A percentile compares a stretch with the other conserved stretches of the same genome.
phyloP scores from a whole-genome alignment of 2,797 vertebrate species.

The Sebastes wilsoni region DNA sequence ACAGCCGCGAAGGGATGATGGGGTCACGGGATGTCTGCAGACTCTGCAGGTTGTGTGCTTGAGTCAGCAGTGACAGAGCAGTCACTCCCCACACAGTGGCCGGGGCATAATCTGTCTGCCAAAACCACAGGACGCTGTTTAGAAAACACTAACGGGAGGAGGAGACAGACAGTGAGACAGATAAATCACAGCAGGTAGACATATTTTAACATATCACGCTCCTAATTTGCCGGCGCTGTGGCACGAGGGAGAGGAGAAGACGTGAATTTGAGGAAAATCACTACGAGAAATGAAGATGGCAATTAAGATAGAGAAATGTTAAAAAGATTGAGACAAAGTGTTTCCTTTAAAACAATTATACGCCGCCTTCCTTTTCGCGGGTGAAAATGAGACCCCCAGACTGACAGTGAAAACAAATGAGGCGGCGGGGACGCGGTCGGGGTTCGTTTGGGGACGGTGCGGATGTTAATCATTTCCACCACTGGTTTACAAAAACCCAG shows the following conservation, averaged over 20 bases:
- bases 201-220: conserved; percentile 12
- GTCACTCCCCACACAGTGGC: background rate
- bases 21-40: conserved; percentile 52
- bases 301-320: conserved; percentile 52
- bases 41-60: conserved; percentile 55
- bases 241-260: background rate
- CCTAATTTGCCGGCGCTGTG: conserved; percentile 11
- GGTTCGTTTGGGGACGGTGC: conserved; percentile 48
- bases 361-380: conserved; percentile 3
- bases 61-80: conserved; percentile 59
- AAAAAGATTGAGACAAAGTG: conserved; percentile 35
- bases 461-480: conserved; percentile 74
- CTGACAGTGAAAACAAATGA: conserved; percentile 60
- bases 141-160: conserved; percentile 16
- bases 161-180: conserved; percentile 1
- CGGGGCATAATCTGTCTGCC: conserved; percentile 40
- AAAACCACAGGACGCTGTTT: conserved; percentile 41
- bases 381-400: conserved; percentile 49
- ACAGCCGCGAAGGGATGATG: conserved; percentile 12
- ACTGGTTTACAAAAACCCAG: conserved; percentile 68
- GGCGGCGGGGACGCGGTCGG: conserved; percentile 33
- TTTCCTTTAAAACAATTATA: conserved; percentile 57
- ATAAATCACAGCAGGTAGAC: conserved; percentile 40
- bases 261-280: conserved; percentile 12
- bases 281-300: conserved; percentile 40